Evolutionary conservation across 2,113 vertebrate genomes (phyloP), one percentile per base, ranked within the genome.

Genomic region (Apodemus speciosus): DNA sequence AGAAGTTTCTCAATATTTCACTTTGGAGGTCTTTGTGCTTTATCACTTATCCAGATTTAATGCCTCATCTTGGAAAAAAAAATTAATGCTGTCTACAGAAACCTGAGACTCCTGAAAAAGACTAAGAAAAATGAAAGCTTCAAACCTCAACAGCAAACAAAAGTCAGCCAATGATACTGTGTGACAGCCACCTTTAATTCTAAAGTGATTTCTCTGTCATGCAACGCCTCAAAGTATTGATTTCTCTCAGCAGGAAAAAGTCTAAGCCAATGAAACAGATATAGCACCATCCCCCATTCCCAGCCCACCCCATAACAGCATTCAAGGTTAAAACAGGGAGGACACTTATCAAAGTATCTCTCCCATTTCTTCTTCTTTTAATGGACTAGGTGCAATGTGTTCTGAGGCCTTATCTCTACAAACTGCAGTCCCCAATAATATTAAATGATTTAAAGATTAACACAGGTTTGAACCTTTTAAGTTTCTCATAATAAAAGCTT

Each of bases 171-270:
- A 99, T 99, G 99, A 99, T 99, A 99, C 99, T 93, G 96, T 97
- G 98, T 99, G 99, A 99, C 99, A 99, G 98, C 97, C 98, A 98
- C 98, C 97, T 99, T 99, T 99, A 99, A 99, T 99, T 99, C 99
- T 99, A 98, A 98, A 99, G 98, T 98, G 98, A 99, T 99, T 98
- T 98, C 94, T 98, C 99, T 99, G 99, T 99, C 99, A 99, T 98
- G 98, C 98, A 94, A 97, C 51, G 97, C 98, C 98, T 98, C 98
- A 40, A 98, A 97, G 97, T 99, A 99, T 99, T 99, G 99, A 99
- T 99, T 99, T 99, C 98, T 98, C 98, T 97, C 98, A 98, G 97
- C 98, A 97, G 96, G 98, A 98, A 95, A 99, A 98, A 98, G 96
- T 98, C 96, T 97, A 98, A 98, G 98, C 98, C 98, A 98, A 98